Percentiles rank a stretch among this genome's conserved stretches.
phyloP scores from a whole-genome alignment of 1,140 invertebrate genomes.

The Rhopalosiphum maidis region DNA sequence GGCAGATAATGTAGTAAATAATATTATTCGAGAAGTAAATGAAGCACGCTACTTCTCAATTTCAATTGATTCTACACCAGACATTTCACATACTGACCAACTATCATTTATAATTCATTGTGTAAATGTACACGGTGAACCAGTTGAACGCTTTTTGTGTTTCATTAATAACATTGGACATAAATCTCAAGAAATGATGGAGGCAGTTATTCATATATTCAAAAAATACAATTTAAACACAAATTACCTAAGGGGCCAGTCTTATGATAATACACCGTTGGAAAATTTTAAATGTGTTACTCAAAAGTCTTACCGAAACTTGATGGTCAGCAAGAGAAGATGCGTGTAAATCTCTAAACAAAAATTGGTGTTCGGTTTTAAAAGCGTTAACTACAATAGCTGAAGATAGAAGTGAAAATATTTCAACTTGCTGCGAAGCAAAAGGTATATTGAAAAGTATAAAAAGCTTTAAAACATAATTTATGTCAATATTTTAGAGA shows the following conservation, averaged over 20 bases:
- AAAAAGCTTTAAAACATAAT: background rate
- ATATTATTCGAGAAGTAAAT: background rate
- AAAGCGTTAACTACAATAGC: background rate
- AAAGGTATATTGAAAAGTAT: background rate
- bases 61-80: background rate
- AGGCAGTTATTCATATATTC: background rate
- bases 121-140: too few species aligned
- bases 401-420: background rate
- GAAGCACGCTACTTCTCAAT: background rate
- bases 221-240: background rate
- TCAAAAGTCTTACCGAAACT: constrained; percentile 59
- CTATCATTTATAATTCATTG: background rate
- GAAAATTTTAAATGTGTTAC: background rate
- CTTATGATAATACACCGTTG: constrained; percentile 53
- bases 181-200: too few species aligned
- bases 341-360: constrained; percentile 53
- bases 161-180: too few species aligned
- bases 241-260: background rate
- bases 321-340: constrained; percentile 59
- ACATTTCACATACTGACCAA: background rate
- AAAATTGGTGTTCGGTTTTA: background rate
- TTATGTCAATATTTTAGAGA: background rate
- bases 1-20: background rate
- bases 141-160: too few species aligned
- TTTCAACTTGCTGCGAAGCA: background rate